phyloP scores from a whole-genome alignment of 2,113 vertebrate genomes.

The Oreocharis arfaki region DNA sequence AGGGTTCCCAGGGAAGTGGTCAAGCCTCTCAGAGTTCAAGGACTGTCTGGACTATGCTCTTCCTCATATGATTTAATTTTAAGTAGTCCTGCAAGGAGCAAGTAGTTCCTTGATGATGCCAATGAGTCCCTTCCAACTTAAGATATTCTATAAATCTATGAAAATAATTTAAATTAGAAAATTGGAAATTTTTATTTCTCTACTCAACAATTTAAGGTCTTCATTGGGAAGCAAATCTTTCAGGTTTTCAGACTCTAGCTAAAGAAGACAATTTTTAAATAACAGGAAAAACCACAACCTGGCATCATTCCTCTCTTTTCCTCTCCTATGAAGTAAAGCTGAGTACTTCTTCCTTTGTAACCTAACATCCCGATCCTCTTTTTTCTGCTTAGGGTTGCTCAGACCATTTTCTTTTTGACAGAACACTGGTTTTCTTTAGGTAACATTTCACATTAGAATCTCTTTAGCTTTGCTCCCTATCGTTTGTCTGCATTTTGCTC shows the following conservation, averaged over 20 bases:
- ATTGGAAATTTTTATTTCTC: neutral
- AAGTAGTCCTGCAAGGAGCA: neutral
- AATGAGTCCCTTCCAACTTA: neutral
- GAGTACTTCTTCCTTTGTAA: neutral
- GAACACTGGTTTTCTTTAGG: neutral
- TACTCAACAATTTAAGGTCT: neutral
- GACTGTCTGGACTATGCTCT: rapidly evolving
- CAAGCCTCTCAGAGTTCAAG: neutral
- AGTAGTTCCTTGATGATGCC: neutral
- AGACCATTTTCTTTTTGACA: neutral
- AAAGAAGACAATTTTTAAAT: neutral
- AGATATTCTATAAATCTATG: neutral
- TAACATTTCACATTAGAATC: neutral
- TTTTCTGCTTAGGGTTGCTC: neutral
- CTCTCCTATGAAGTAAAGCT: neutral
- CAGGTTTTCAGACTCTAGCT: neutral
- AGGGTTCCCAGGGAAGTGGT: neutral
- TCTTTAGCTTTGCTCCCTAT: neutral
- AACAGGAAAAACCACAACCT: neutral
- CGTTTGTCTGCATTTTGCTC: neutral
- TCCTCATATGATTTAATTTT: neutral
- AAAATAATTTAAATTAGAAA: neutral
- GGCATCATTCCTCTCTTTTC: neutral
- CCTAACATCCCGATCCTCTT: neutral
- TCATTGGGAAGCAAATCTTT: neutral